phyloP scores from a whole-genome alignment of 2,797 vertebrate species.

The Enteromius viviparus region DNA sequence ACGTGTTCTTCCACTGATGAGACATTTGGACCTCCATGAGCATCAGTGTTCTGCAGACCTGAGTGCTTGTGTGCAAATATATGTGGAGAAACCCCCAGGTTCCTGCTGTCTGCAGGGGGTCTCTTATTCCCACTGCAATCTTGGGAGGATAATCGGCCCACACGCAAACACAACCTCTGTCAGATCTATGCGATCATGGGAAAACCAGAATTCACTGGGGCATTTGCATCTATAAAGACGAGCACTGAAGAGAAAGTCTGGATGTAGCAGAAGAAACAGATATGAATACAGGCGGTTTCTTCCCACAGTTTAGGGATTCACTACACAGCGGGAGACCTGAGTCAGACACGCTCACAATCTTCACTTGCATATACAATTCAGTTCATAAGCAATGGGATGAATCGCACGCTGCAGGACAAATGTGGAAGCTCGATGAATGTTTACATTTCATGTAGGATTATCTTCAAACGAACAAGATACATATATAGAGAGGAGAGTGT shows the following conservation, averaged over 20 bases:
- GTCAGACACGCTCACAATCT: conserved; percentile 16
- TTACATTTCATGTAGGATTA: not conserved
- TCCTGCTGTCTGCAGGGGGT: conserved; percentile 55
- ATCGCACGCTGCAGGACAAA: not conserved
- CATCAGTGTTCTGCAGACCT: conserved; percentile 2
- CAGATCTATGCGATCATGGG: conserved; percentile 21
- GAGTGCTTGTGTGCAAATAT: conserved; percentile 12
- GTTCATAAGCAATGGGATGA: not conserved
- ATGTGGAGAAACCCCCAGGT: conserved; percentile 18
- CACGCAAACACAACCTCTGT: conserved; percentile 29
- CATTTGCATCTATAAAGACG: conserved; percentile 54
- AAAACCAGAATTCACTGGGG: conserved; percentile 27
- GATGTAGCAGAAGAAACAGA: conserved; percentile 18
- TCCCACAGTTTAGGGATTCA: conserved; percentile 26
- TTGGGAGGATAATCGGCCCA: conserved; percentile 59
- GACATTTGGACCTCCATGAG: conserved; percentile 15
- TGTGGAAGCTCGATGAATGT: not conserved
- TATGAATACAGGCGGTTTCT: conserved; percentile 36
- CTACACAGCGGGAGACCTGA: not conserved
- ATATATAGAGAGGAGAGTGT: not conserved
- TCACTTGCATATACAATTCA: conserved; percentile 6
- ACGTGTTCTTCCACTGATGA: conserved; percentile 25
- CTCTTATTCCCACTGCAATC: conserved; percentile 57
- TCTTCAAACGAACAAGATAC: not conserved
- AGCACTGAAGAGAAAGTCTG: conserved; percentile 51